Percentiles rank a stretch among this genome's conserved stretches.
phyloP scores from a whole-genome alignment of 2,888 invertebrate genomes.

The Drosophila trichaetosa region DNA sequence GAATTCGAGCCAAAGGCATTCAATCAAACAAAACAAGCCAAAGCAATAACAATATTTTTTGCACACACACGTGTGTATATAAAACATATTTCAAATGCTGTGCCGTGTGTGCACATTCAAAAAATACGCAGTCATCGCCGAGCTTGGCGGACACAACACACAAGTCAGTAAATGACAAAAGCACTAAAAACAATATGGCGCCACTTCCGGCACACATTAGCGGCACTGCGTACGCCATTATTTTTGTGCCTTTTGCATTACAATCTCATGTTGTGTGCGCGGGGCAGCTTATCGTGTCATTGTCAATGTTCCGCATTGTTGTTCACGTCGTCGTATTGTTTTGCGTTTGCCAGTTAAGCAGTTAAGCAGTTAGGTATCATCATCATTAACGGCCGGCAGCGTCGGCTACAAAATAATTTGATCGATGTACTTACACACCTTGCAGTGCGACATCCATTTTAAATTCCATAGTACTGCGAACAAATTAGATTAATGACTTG shows the following conservation, averaged over 20 bases:
- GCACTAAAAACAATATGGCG: conserved; percentile 78
- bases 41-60: neutral
- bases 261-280: conserved; percentile 57
- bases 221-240: conserved; percentile 52
- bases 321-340: conserved; percentile 35
- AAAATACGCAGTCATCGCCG: conserved; percentile 63
- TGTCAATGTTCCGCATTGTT: conserved; percentile 39
- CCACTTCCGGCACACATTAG: conserved; percentile 75
- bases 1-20: conserved; percentile 21
- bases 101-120: conserved; percentile 15
- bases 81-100: neutral
- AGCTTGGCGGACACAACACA: conserved; percentile 20
- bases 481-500: conserved; percentile 77
- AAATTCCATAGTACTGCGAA: conserved; percentile 48
- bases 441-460: conserved; percentile 56
- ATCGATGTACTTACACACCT: conserved; percentile 74
- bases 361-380: conserved; percentile 55
- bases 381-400: conserved; percentile 67
- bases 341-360: conserved; percentile 15
- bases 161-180: conserved; percentile 63
- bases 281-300: conserved; percentile 70
- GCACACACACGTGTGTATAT: neutral
- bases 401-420: conserved; percentile 47
- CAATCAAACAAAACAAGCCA: conserved; percentile 24
- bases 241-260: conserved; percentile 41